phyloP scores from a whole-genome alignment of 2,113 vertebrate genomes.

The Hippocampus comes region DNA sequence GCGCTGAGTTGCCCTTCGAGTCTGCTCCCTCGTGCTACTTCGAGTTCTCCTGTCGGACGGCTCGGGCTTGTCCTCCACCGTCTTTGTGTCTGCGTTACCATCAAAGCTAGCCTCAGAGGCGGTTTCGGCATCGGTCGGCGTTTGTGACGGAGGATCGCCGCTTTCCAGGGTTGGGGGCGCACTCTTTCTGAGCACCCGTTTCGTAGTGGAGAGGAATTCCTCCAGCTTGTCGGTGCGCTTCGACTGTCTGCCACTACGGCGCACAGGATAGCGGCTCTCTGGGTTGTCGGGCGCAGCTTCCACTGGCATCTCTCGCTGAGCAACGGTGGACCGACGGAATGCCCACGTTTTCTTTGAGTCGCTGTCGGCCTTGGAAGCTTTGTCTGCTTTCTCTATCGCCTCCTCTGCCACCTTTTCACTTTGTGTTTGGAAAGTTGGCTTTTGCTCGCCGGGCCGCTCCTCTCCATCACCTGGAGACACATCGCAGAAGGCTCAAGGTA shows the following conservation, averaged over 20 bases:
- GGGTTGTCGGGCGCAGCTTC: constrained; percentile 73
- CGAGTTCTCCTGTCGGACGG: constrained; percentile 66
- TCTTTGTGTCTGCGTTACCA: constrained; percentile 76
- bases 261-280: constrained; percentile 77
- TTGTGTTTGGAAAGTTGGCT: constrained; percentile 54
- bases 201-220: constrained; percentile 89
- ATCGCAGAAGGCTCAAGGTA: constrained; percentile 5
- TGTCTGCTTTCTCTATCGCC: constrained; percentile 67
- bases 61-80: constrained; percentile 44
- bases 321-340: constrained; percentile 87
- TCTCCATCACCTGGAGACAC: constrained; percentile 65
- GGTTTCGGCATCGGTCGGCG: constrained; percentile 85
- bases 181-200: constrained; percentile 73
- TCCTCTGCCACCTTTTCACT: constrained; percentile 51
- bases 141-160: constrained; percentile 82
- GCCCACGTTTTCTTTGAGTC: constrained; percentile 90
- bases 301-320: constrained; percentile 81
- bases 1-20: constrained; percentile 21
- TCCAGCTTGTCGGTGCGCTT: constrained; percentile 91
- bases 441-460: constrained; percentile 50
- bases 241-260: constrained; percentile 88
- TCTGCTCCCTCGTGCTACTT: constrained; percentile 39
- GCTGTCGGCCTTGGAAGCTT: constrained; percentile 75
- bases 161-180: constrained; percentile 77
- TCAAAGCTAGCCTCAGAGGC: constrained; percentile 93